Evolutionary conservation across 2,797 vertebrate species (phyloP), one percentile per base, ranked within the genome.

Genomic region (Chaetodon trifasciatus): DNA sequence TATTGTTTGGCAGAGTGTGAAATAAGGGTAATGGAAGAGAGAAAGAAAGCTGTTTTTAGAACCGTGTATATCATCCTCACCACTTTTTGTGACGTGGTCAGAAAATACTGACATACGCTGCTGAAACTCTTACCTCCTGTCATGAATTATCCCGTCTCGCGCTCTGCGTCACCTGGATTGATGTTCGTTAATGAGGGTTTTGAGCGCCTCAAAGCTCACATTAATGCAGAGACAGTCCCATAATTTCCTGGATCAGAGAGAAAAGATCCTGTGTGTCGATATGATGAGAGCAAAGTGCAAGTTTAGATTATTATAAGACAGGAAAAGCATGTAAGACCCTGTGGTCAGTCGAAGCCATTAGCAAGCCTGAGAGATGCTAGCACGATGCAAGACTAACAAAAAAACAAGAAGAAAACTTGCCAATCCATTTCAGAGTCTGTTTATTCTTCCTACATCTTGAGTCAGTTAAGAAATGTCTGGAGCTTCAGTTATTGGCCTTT

Each of bases 1-100:
- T 87, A 71, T 57, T 86, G 62, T 86, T 82, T 72, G 50, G 84
- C 55, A 66, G 57, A 75, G 49, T 73, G 24, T 67, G 4, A 62
- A 65, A 63, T 53, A 53, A 62, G 44, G 13, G 6, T 56, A 28
- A 76, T 71, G 62, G 17, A 65, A 57, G 39, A 15, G 4, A 40
- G 4, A 57, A 28, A 55, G 16, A 55, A 60, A 74, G 13, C 62
- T 10, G 21, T 52, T 75, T 64, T 23, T 62, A 60, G 56, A 28
- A 0, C 10, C 32, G 3, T 47, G 28, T 32, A 8, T 71, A 44
- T 35, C 21, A 46, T 39, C 15, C 42, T 74, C 17, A 66, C 46
- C 13, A 32, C 40, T 56, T 17, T 72, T 17, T 64, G 35, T n/a
- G 8, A 69, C 10, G 6, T 21, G 4, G 0, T 60, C 1, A 39